Evolutionary conservation across 2,888 invertebrate species (phyloP), one percentile per base, ranked within the genome.

Genomic region (Fragum whitleyi): DNA sequence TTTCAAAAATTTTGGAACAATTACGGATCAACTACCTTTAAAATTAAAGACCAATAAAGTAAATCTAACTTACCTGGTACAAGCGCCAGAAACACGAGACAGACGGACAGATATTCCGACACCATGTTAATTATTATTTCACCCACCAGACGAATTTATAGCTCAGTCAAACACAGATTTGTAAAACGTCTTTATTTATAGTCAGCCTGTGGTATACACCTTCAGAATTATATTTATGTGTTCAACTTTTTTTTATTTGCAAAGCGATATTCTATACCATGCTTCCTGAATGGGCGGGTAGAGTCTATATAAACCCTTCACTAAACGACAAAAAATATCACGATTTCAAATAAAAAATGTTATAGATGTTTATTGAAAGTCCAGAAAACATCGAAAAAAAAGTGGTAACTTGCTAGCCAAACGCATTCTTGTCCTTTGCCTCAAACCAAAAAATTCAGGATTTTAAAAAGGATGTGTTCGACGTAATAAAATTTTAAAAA

Each of bases 51-150:
- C n/a, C 19, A 5, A n/a, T 16, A 3, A 51, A 14, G 14, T 51
- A 21, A n/a, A n/a, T 51, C n/a, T n/a, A 21, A 62, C 62, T 62
- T 28, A 62, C 62, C 62, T 62, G 62, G 62, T 14, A 62, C 19
- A 19, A 32, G n/a, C 32, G n/a, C 23, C 36, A 62, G 62, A 1
- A 62, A n/a, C 1, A 62, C 62, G 14, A 62, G 11, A 32, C 62
- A 62, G n/a, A 32, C 32, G 28, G n/a, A 28, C 62, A 62, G 21
- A 14, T 16, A 28, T 2, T 19, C 62, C 62, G 62, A 62, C 23
- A 62, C 9, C 62, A 62, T 62, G 62, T 32, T 62, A 16, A 62
- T n/a, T n/a, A n/a, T n/a, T 62, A 28, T 32, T 29, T 28, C 62
- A 32, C 62, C 26, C n/a, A 47, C 14, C 14, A 47, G n/a, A 47